Percentiles rank a stretch among this genome's conserved stretches.
These are phyloP conservation scores for Zosterops borbonicus DNA, from an alignment of 2,113 vertebrate genomes.

Conservation along the genomic window DNA sequence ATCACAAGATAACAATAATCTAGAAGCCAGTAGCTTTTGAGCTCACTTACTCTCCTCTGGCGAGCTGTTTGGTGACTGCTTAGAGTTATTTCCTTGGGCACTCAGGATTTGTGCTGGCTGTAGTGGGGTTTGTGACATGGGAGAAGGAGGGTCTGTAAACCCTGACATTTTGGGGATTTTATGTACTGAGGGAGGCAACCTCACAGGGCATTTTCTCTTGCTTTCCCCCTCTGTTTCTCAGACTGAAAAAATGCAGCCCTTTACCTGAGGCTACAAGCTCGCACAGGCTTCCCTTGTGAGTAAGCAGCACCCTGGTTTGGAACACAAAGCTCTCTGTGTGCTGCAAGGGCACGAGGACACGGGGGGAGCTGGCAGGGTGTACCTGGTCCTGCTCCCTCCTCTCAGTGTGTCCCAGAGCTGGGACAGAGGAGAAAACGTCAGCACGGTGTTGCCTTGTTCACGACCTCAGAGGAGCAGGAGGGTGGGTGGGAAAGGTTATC, in stretches of 20 bases:
- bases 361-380: not conserved
- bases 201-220: not conserved
- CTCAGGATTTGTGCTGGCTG: not conserved
- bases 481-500: not conserved
- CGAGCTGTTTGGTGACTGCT: not conserved
- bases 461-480: accelerated
- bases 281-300: conserved; percentile 35
- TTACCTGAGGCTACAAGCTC: conserved; percentile 35
- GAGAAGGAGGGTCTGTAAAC: not conserved
- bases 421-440: not conserved
- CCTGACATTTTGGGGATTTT: not conserved
- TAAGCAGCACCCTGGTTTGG: conserved; percentile 2
- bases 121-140: not conserved
- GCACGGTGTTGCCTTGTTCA: not conserved
- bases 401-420: not conserved
- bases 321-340: conserved; percentile 15
- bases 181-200: not conserved
- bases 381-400: not conserved
- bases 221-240: not conserved
- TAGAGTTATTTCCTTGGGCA: not conserved
- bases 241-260: conserved; percentile 9
- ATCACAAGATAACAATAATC: not conserved
- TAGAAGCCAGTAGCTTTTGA: not conserved
- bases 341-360: not conserved
- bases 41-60: not conserved